Base-by-base conservation (phyloP, 2,888 invertebrate genomes). In the Tipula confusa region DNA sequence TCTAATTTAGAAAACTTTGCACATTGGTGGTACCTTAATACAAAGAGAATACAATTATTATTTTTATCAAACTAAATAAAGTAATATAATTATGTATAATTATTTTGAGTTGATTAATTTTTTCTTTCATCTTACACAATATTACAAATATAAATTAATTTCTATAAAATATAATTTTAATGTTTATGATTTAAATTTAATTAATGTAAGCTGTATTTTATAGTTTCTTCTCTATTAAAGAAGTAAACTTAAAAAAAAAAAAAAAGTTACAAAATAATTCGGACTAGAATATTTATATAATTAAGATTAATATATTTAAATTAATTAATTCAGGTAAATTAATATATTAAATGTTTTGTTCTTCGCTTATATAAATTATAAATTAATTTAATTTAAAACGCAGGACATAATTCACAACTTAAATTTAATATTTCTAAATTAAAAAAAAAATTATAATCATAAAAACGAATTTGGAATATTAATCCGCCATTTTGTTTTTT, bases 21-120 rank as follows among this genome's bases (percentile, higher is more conserved):
- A 64, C 64, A 64, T 24, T 64, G 64, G 64, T 24, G 64, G 64
- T 64, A 64, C 64, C 64, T 64, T 64, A 64, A 64, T 64, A 64
- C 64, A 64, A 64, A 64, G 64, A 64, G 24, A 64, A 64, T 64
- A 64, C 64, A 64, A 64, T 64, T 24, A 24, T 64, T 64, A 24
- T 64, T 43, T 43, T 43, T 64, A 64, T 64, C 64, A 24, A 64
- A 64, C 64, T 64, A 64, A 24, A 24, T 24, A n/a, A n/a, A n/a
- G n/a, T n/a, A n/a, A 36, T 36, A 43, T 64, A 24, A 64, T 11
- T 24, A 64, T 7, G 6, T 64, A 43, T 43, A 64, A 64, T 64
- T 64, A 64, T 64, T 64, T 24, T 64, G 64, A 64, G 64, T 64
- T 64, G 64, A 64, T 64, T 64, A 64, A 64, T 64, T 13, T 43